Base-by-base conservation (phyloP, 2,797 vertebrate species). In the Fistularia commersonii region DNA sequence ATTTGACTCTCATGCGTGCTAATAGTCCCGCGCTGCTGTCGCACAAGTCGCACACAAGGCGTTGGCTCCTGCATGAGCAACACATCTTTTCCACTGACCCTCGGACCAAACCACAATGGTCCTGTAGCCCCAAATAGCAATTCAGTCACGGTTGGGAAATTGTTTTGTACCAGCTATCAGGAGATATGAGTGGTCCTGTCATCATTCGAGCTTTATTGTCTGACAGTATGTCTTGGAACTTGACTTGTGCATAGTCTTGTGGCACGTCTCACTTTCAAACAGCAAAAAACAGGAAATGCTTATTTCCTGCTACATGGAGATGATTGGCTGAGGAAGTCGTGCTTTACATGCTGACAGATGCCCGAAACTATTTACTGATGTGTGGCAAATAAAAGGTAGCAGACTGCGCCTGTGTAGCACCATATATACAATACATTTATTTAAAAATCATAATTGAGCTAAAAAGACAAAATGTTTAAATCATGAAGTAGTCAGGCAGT, bases 281-380 rank as follows among this genome's bases (percentile, higher is more conserved):
- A 45, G 41, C 45, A 47, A 10, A 10, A 70, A 65, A 23, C 54
- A 58, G 69, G 70, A 82, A 73, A 40, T 48, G 31, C 53, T 48
- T 45, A 53, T 69, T 74, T 72, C 57, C 69, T 64, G 55, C 46
- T 55, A 48, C 48, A 63, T 64, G 51, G 42, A 67, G 38, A 65
- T 58, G 56, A 77, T 41, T 54, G 64, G 38, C 63, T 58, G 41
- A 58, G 40, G 60, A 74, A 58, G 66, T 52, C 23, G 4, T 23
- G 23, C 23, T 23, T 23, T 23, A 61, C 23, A 13, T 13, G 13
- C 41, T 61, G 66, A 49, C 52, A 51, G 36, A 52, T 58, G 54
- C 54, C 48, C 48, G 41, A 23, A 33, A 41, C 9, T 38, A 40
- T 48, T 35, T 14, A 36, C 53, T 55, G 33, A 46, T 51, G 43